Evolutionary conservation across 2,888 invertebrate genomes (phyloP).

Genomic region (Plebejus anna): DNA sequence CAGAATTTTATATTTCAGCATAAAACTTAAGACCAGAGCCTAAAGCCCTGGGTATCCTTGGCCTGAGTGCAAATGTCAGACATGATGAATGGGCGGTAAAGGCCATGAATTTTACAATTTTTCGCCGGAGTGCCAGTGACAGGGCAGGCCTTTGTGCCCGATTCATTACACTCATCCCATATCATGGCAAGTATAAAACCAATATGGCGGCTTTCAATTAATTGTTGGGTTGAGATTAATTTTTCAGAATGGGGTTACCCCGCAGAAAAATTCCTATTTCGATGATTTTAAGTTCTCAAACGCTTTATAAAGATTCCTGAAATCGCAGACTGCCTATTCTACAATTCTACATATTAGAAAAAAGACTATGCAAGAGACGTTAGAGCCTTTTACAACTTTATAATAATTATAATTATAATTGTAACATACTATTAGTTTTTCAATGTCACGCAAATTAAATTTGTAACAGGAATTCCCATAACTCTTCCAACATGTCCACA

Average conservation of each 20-base stretch:
- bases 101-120: conserved; percentile 34
- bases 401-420: too few relatives aligned
- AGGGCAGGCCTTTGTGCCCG: conserved; percentile 30
- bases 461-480: background rate
- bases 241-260: background rate
- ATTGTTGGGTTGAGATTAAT: conserved; percentile 6
- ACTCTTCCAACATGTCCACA: background rate
- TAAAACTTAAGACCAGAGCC: conserved; percentile 12
- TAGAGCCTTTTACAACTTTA: too few relatives aligned
- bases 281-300: background rate
- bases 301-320: background rate
- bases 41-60: conserved; percentile 21
- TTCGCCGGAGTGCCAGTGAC: conserved; percentile 31
- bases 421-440: too few relatives aligned
- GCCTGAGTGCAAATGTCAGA: conserved; percentile 32
- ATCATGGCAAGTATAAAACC: conserved; percentile 25
- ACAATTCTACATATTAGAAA: background rate
- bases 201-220: conserved; percentile 23
- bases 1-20: conserved; percentile 6
- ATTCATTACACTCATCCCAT: conserved; percentile 28
- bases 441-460: background rate
- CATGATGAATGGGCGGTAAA: conserved; percentile 36
- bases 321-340: background rate
- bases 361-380: background rate
- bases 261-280: background rate